A percentile compares a stretch with the other conserved stretches of the same genome.
Conservation (phyloP, 1,140 invertebrate genomes). For the Euwallacea fornicatus region DNA sequence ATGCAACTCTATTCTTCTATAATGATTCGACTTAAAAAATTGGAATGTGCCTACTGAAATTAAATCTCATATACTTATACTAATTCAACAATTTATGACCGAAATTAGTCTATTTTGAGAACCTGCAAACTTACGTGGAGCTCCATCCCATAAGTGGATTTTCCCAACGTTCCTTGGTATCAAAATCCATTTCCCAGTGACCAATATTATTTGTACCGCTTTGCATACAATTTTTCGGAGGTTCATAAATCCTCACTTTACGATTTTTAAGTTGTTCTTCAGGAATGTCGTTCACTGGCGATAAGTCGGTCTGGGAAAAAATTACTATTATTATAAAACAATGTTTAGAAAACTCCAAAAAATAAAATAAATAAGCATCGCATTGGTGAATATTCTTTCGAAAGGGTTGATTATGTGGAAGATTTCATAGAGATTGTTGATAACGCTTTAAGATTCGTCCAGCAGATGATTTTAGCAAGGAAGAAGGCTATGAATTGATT, state of each 20-base stretch:
- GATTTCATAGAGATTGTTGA: too few species aligned
- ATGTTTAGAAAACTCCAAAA: neutral
- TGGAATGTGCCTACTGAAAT: too few species aligned
- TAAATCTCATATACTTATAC: too few species aligned
- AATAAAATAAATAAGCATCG: neutral
- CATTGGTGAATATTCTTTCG: too few species aligned
- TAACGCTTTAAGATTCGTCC: too few species aligned
- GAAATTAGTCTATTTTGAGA: neutral
- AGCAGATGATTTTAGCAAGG: too few species aligned
- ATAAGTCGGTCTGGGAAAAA: constrained; percentile 59
- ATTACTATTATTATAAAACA: neutral
- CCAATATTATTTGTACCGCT: constrained; percentile 90
- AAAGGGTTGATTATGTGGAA: too few species aligned
- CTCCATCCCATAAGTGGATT: constrained; percentile 98
- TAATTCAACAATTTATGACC: too few species aligned
- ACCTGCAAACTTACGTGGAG: constrained; percentile 70
- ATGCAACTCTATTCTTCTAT: too few species aligned
- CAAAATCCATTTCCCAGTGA: constrained; percentile 95
- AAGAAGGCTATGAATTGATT: too few species aligned
- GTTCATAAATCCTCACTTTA: constrained; percentile 85
- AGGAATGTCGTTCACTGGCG: constrained; percentile 74
- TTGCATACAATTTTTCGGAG: constrained; percentile 96
- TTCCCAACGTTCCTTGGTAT: constrained; percentile 95
- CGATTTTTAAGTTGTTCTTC: constrained; percentile 85
- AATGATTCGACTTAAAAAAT: too few species aligned